Evolutionary conservation across 2,888 invertebrate species (phyloP), one percentile per base, ranked within the genome.

Genomic region (Metalampra italica): DNA sequence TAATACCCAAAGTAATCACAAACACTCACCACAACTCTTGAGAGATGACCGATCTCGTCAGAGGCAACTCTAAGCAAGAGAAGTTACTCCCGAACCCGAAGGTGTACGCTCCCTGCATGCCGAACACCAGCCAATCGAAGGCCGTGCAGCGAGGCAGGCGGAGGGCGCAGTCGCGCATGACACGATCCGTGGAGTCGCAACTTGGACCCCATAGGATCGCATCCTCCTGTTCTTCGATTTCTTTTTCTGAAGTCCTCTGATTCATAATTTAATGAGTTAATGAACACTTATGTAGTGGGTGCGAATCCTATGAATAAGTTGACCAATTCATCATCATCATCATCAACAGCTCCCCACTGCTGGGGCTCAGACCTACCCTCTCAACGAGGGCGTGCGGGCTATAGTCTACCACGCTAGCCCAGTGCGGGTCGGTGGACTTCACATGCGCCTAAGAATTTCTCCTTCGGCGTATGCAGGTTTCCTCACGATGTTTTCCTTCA

Each of bases 161-260:
- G 3, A 74, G 32, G 0, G 48, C 29, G 9, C 48, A 34, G 38
- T 68, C 54, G n/a, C 51, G 14, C 65, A 67, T 64, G 11, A 77
- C 56, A 0, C 63, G 65, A 41, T 77, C 73, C 0, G 44, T 43
- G 1, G 69, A 70, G 43, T 73, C 68, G 29, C 71, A 67, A 13
- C 63, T 70, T 0, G 73, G 72, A 2, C 73, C 73, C 71, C 71
- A 74, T 0, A 74, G 55, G 1, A 71, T 67, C 0, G 60, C 51
- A 3, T 62, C 64, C 49, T 71, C 66, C 3, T 52, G 29, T 9
- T 49, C 38, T 13, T 59, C 53, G 8, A 49, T 37, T 13, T 55
- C 55, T 42, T 45, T 50, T 32, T 55, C 49, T 22, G 44, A 14
- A 2, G 46, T 39, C 38, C 43, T 49, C 65, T 64, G 52, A 9